phyloP scores from a whole-genome alignment of 2,888 invertebrate genomes.

The Pollenia angustigena region DNA sequence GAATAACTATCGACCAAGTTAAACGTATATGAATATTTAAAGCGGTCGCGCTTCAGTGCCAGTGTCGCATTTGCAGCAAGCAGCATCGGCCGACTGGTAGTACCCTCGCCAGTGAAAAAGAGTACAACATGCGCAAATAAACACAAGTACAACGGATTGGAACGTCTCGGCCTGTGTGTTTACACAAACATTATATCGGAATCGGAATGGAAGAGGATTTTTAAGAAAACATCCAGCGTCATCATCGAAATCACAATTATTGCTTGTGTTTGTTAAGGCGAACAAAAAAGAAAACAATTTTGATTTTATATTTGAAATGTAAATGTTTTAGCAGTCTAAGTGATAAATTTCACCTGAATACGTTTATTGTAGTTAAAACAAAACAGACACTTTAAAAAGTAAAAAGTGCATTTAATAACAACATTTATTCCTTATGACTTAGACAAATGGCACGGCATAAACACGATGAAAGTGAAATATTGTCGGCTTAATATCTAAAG shows the following conservation, averaged over 20 bases:
- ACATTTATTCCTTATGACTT: conserved; percentile 37
- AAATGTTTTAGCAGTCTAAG: conserved; percentile 54
- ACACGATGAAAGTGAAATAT: conserved; percentile 19
- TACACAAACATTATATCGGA: conserved; percentile 23
- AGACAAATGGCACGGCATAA: conserved; percentile 47
- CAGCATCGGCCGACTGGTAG: conserved; percentile 45
- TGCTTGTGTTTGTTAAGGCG: conserved; percentile 33
- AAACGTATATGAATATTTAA: conserved; percentile 29
- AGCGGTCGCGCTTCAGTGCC: conserved; percentile 59
- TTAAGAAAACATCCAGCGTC: conserved; percentile 27
- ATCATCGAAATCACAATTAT: conserved; percentile 22
- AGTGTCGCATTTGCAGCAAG: conserved; percentile 59
- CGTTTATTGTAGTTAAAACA: conserved; percentile 43
- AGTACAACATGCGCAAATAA: neutral
- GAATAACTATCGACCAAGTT: neutral
- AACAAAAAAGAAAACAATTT: conserved; percentile 42
- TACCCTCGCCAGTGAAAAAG: neutral
- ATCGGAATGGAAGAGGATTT: conserved; percentile 8
- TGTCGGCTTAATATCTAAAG: conserved; percentile 52
- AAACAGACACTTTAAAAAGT: conserved; percentile 36
- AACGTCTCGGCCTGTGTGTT: conserved; percentile 38
- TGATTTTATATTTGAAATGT: conserved; percentile 58
- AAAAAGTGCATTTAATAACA: conserved; percentile 42
- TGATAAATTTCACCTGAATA: conserved; percentile 69
- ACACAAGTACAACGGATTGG: neutral